A percentile compares a stretch with the other conserved stretches of the same genome.
phyloP scores from a whole-genome alignment of 1,140 invertebrate genomes.

The Adoxophyes honmai region DNA sequence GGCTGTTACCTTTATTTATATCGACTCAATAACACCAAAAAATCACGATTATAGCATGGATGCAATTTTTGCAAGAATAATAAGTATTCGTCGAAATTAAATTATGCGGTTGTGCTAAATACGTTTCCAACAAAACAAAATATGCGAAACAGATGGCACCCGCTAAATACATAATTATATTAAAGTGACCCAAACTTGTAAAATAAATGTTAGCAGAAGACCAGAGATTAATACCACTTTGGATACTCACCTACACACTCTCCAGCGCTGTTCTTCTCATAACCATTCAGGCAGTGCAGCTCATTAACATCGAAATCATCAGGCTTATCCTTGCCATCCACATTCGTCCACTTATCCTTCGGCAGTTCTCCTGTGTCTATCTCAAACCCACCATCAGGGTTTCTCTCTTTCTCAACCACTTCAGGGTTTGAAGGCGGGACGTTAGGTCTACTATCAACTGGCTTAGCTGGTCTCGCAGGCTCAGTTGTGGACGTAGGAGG shows the following conservation, averaged over 20 bases:
- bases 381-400: slow-evolving; percentile 36
- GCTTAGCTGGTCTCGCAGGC: slow-evolving; percentile 8
- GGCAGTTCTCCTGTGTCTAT: slow-evolving; percentile 44
- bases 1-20: too few species aligned
- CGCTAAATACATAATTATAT: too few species aligned
- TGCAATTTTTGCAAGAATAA: too few species aligned
- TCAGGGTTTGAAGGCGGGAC: slow-evolving; percentile 15
- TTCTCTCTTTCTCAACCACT: slow-evolving; percentile 35
- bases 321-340: slow-evolving; percentile 38
- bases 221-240: too few species aligned
- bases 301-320: slow-evolving; percentile 42
- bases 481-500: neutral
- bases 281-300: slow-evolving; percentile 57
- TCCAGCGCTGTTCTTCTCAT: slow-evolving; percentile 48
- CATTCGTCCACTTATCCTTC: slow-evolving; percentile 52
- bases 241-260: slow-evolving; percentile 57
- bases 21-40: too few species aligned
- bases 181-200: too few species aligned
- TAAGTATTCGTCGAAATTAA: too few species aligned
- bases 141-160: too few species aligned
- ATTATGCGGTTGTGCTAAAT: too few species aligned
- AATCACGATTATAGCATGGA: too few species aligned
- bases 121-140: too few species aligned
- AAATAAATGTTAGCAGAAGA: too few species aligned
- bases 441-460: slow-evolving; percentile 4